A percentile compares a stretch with the other conserved stretches of the same genome.
phyloP scores from a whole-genome alignment of 37 sponge, comb jelly and placozoan genomes.

The Theonella swinhoei region DNA sequence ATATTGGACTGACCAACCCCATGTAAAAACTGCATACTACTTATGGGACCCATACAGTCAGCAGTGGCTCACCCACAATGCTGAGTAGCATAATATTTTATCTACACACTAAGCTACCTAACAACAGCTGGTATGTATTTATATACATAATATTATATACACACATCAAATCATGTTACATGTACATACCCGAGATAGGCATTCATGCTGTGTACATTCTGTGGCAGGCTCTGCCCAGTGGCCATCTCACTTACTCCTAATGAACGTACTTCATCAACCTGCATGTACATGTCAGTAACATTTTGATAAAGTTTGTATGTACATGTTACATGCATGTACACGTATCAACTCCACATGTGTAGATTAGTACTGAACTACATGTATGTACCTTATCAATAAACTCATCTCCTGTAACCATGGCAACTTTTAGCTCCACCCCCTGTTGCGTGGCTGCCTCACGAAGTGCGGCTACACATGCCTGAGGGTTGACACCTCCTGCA shows the following conservation, averaged over 20 bases:
- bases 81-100: no score
- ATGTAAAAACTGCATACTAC: no score
- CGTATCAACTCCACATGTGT: not conserved
- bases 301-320: no score
- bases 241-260: conserved; percentile 37
- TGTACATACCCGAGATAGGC: conserved; percentile 86
- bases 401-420: conserved; percentile 91
- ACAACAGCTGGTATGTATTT: no score
- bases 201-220: conserved; percentile 80
- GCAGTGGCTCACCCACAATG: no score
- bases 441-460: conserved; percentile 40
- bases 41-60: no score
- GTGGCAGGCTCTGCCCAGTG: conserved; percentile 33
- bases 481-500: conserved; percentile 95
- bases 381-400: conserved; percentile 59
- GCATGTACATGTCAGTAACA: not conserved
- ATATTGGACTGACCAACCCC: no score
- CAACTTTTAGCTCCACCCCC: conserved; percentile 86
- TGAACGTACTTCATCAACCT: conserved; percentile 20
- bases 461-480: conserved; percentile 73
- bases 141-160: no score
- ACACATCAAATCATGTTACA: not conserved
- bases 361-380: not conserved
- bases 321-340: no score
- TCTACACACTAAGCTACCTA: no score